Base-by-base conservation (phyloP, 1,140 invertebrate genomes). In the Cheumatopsyche charites region DNA sequence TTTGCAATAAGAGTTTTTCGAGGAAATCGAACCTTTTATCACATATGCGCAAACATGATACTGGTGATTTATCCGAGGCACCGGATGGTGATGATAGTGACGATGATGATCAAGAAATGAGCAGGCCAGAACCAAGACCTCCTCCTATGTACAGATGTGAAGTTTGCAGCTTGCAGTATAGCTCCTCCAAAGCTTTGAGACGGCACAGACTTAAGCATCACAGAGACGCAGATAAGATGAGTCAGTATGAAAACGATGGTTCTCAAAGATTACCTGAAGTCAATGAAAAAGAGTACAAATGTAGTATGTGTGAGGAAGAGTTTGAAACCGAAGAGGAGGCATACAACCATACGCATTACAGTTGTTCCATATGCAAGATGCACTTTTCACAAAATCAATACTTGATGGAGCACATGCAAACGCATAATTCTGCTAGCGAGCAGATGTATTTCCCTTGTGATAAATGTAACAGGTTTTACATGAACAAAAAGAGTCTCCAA, bases 291-390 rank as follows among this genome's bases (percentile, higher is more conserved):
- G 78, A 83, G 71, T 83, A 82, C 49, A 83, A 84, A 0, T 85
- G 84, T 43, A 79, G 79, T 0, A 84, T 86, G 17, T 81, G 85
- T 52, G 79, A 81, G 0, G 84, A 83, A 41, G 80, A 80, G 0
- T 81, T 85, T 1, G 85, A 81, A 9, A 82, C 81, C 0, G 82
- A 83, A 0, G 77, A 80, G 5, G 82, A 84, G 61, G 73, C 83
- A 3, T 81, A 83, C 70, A 80, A 80, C 17, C 83, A 85, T 70
- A 79, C 85, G 52, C 77, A 82, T 1, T 84, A 85, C 52, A 80
- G 80, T 36, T 88, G 87, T 72, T 86, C 86, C 65, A 79, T 87
- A 23, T 89, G 87, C 73, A 83, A 82, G 67, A 86, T 87, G 25
- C 81, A 84, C 66, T 88, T 89, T 75, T 80, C 82, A 0, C 79